Conservation (phyloP, 2,888 invertebrate species). For the Melanchra persicariae region DNA sequence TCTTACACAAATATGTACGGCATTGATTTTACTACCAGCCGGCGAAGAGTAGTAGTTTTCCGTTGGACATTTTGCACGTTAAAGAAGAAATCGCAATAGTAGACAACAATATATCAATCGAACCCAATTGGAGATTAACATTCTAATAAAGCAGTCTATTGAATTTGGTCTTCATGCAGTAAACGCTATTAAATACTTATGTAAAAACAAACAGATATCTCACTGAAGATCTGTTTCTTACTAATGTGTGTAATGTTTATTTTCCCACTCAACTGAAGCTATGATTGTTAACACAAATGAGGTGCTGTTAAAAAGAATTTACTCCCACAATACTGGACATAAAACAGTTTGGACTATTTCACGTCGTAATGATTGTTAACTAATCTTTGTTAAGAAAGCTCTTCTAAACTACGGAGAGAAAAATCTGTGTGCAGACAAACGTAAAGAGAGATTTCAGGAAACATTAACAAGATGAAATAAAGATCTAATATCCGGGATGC, state of each 20-base stretch:
- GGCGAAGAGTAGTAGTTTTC: slow-evolving; percentile 10
- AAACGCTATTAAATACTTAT: slow-evolving; percentile 55
- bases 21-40: slow-evolving; percentile 43
- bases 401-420: slow-evolving; percentile 14
- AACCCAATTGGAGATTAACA: slow-evolving; percentile 29
- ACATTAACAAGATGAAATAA: slow-evolving; percentile 5
- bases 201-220: slow-evolving; percentile 60
- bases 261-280: slow-evolving; percentile 58
- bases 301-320: slow-evolving; percentile 49
- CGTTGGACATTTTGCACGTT: slow-evolving; percentile 5
- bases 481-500: neutral
- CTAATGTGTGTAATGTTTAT: slow-evolving; percentile 64
- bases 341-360: slow-evolving; percentile 41
- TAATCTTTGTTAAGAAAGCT: slow-evolving; percentile 41
- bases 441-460: slow-evolving; percentile 11
- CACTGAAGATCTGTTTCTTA: slow-evolving; percentile 57
- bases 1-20: slow-evolving; percentile 41
- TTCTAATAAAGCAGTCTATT: slow-evolving; percentile 61
- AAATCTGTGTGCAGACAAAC: neutral
- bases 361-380: slow-evolving; percentile 40
- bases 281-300: slow-evolving; percentile 62
- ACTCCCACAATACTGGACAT: slow-evolving; percentile 40
- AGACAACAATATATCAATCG: slow-evolving; percentile 36
- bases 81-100: neutral
- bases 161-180: slow-evolving; percentile 42